Conservation (phyloP, 2,797 vertebrate species). For the Potorous gilbertii region DNA sequence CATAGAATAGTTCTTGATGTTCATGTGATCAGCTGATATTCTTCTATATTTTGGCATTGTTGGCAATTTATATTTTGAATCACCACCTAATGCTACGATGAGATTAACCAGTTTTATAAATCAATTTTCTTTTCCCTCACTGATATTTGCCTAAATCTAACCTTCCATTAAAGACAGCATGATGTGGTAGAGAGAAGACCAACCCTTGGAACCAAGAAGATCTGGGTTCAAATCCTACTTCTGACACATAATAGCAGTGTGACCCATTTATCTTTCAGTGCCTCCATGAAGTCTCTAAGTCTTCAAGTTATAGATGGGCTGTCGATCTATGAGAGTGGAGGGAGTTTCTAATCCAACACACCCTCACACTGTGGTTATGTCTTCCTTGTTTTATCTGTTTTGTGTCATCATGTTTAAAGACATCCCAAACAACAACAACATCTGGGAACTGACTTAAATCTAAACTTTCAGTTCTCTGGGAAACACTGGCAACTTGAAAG, state of each 20-base stretch:
- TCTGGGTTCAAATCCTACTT: neutral
- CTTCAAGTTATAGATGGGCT: neutral
- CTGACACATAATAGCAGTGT: neutral
- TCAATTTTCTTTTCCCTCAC: constrained; percentile 43
- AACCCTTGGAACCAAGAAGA: neutral
- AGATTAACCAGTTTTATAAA: constrained; percentile 37
- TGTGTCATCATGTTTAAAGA: neutral
- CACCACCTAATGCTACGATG: neutral
- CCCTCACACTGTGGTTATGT: neutral
- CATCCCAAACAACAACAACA: neutral
- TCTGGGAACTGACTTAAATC: neutral
- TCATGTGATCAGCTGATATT: constrained; percentile 5
- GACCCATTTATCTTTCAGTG: neutral
- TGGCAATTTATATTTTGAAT: constrained; percentile 39
- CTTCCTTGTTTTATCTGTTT: neutral
- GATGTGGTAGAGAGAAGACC: neutral
- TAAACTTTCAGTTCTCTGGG: constrained; percentile 20
- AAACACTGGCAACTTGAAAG: constrained; percentile 22
- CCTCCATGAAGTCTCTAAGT: neutral
- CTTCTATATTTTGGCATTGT: constrained; percentile 7
- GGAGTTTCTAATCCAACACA: neutral
- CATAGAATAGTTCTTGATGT: constrained; percentile 24
- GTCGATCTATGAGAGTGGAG: neutral
- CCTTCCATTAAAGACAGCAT: neutral
- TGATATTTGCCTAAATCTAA: constrained; percentile 1